These are phyloP conservation scores for Saguinus imperator DNA, from an alignment of 2,113 vertebrate genomes.

Conservation along the genomic window DNA sequence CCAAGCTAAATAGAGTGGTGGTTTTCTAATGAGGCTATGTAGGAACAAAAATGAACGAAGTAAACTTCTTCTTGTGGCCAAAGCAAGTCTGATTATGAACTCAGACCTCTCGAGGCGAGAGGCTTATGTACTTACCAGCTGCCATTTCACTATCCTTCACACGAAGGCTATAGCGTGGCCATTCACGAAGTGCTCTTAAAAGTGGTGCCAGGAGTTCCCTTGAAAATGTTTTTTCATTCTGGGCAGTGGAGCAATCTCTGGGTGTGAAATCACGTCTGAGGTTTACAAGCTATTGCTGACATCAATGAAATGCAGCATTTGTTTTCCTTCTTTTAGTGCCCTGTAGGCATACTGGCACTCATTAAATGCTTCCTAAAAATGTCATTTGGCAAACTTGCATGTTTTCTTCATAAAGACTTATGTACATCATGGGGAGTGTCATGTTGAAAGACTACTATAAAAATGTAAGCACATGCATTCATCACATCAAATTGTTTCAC, in stretches of 20 bases:
- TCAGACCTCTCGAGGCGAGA: conserved; percentile 42
- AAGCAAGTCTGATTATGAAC: conserved; percentile 27
- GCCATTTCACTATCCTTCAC: background rate
- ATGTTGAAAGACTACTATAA: background rate
- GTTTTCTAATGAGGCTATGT: conserved; percentile 64
- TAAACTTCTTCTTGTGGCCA: conserved; percentile 23
- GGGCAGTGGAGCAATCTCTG: conserved; percentile 38
- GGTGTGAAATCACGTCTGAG: conserved; percentile 57
- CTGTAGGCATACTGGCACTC: background rate
- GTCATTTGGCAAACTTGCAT: conserved; percentile 21
- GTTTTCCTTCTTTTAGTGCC: background rate
- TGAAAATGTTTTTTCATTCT: conserved; percentile 59
- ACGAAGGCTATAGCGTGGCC: background rate
- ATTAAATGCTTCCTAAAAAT: conserved; percentile 56
- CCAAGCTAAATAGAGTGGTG: background rate
- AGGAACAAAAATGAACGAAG: conserved; percentile 49
- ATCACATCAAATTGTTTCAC: background rate
- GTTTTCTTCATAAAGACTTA: conserved; percentile 22
- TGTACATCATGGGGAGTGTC: background rate
- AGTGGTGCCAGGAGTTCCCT: conserved; percentile 47
- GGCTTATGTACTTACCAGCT: conserved; percentile 44
- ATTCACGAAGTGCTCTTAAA: background rate
- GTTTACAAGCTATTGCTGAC: conserved; percentile 58
- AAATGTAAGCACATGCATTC: background rate
- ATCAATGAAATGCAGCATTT: conserved; percentile 25